Base-by-base conservation (phyloP, 2,888 invertebrate species). In the Parochlus steinenii region DNA sequence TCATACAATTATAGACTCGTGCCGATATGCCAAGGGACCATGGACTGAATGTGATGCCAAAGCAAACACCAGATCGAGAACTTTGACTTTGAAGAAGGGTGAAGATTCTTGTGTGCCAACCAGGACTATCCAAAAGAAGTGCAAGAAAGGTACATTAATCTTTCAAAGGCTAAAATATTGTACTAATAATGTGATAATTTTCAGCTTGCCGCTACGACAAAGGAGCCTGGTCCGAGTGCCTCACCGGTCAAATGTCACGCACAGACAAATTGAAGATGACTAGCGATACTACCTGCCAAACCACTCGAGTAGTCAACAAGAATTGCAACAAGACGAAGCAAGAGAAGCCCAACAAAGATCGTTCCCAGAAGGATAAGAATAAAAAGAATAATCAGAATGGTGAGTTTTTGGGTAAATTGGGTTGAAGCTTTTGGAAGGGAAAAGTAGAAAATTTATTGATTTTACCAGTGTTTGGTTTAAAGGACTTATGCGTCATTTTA, bases 41-140 rank as follows among this genome's bases (percentile, higher is more conserved):
- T 89, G 89, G 89, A 76, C 81, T 45, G 83, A 85, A 49, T 89
- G 89, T 55, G 85, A 89, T 54, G 58, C 74, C 27, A 80, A 79
- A 56, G 77, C 79, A 41, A 86, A 87, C 59, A 72, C 75, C 51
- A 71, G 86, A 46, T 74, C 80, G 34, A 68, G 87, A 46, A 81
- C 78, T 42, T 65, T 87, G 46, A 85, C 78, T 18, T 62, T 89
- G 50, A 87, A 87, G 64, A 83, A 82, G 54, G 85, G 85, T 24
- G 82, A 83, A 55, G 67, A 73, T 41, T 71, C 69, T 46, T 87
- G 87, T 58, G 83, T 85, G 54, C 71, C 71, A 44, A 74, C 77
- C 47, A 85, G 83, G 64, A 81, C 75, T 41, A 80, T 87, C 47
- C 79, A 82, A 59, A 86, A 86, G 65, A 86, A 85, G 53, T 87